phyloP scores from a whole-genome alignment of 2,888 invertebrate genomes.

The Drosophila greeni region DNA sequence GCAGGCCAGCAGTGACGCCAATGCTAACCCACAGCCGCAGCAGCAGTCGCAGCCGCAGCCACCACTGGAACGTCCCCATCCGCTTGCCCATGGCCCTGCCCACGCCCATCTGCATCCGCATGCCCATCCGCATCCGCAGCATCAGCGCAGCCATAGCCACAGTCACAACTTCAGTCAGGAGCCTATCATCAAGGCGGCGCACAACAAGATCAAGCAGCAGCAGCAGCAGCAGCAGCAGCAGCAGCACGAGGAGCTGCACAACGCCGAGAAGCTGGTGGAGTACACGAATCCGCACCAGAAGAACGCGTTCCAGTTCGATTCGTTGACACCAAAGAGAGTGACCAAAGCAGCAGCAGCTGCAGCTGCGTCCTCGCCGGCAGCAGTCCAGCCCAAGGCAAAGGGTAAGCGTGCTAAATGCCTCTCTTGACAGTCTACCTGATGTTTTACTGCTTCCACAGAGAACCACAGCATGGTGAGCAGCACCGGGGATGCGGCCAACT shows the following conservation, averaged over 20 bases:
- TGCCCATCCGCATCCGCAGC: slow-evolving; percentile 44
- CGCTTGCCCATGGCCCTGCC: slow-evolving; percentile 10
- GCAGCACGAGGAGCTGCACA: slow-evolving; percentile 76
- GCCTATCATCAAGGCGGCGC: slow-evolving; percentile 57
- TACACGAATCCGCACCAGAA: slow-evolving; percentile 77
- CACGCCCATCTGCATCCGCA: slow-evolving; percentile 14
- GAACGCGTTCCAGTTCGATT: slow-evolving; percentile 79
- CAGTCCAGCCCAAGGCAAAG: slow-evolving; percentile 54
- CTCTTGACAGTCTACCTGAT: too few species aligned
- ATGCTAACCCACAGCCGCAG: slow-evolving; percentile 38
- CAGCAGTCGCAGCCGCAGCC: slow-evolving; percentile 28
- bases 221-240: slow-evolving; percentile 54
- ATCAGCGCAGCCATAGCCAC: slow-evolving; percentile 66
- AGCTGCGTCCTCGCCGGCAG: slow-evolving; percentile 26
- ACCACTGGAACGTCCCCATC: slow-evolving; percentile 40
- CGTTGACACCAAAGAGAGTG: slow-evolving; percentile 78
- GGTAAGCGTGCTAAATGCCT: background rate
- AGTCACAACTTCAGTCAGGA: slow-evolving; percentile 63
- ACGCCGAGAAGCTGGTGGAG: slow-evolving; percentile 79
- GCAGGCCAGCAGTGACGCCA: slow-evolving; percentile 41
- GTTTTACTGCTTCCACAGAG: slow-evolving; percentile 21
- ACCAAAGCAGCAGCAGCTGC: slow-evolving; percentile 56
- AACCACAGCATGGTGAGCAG: slow-evolving; percentile 65
- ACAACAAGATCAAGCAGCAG: slow-evolving; percentile 63
- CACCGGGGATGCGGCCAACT: slow-evolving; percentile 65